These are phyloP conservation scores for Balearica regulorum DNA, from an alignment of 2,797 vertebrate genomes.

Conservation along the genomic window DNA sequence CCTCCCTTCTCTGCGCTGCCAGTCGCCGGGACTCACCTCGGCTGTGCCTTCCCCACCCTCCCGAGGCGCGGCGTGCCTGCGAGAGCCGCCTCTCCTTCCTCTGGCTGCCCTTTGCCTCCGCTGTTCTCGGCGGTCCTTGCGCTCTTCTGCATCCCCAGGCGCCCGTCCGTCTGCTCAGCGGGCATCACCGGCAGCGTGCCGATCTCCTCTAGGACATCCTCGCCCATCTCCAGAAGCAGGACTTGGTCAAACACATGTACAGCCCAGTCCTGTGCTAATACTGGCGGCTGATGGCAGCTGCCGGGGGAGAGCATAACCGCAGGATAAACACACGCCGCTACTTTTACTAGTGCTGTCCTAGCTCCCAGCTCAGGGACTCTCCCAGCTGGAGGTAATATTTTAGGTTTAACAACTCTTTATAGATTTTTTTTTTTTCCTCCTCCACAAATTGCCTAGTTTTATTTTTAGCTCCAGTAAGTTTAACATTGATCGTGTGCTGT, in stretches of 20 bases:
- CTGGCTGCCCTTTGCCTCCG: neutral
- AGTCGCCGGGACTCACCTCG: neutral
- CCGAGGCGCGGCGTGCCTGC: neutral
- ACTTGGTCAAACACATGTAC: neutral
- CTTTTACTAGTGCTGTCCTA: neutral
- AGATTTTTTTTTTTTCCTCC: no score
- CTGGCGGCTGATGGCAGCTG: constrained; percentile 7
- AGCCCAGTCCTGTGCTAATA: neutral
- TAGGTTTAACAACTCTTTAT: neutral
- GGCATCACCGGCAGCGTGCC: neutral
- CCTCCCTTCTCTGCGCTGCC: neutral
- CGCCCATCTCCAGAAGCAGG: neutral
- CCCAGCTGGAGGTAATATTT: neutral
- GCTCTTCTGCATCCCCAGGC: neutral
- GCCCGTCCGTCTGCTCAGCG: neutral
- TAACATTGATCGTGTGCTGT: neutral
- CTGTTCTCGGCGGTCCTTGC: neutral
- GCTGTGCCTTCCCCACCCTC: neutral
- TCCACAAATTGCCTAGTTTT: neutral
- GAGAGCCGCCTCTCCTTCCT: neutral
- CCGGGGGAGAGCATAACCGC: neutral
- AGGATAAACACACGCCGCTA: neutral
- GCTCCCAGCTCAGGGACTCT: neutral
- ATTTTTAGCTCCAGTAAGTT: neutral
- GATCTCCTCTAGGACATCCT: neutral